Percentiles rank a stretch among this genome's conserved stretches.
Evolutionary conservation across 2,888 invertebrate species (phyloP).

Genomic region (Hypomecis atomaria): DNA sequence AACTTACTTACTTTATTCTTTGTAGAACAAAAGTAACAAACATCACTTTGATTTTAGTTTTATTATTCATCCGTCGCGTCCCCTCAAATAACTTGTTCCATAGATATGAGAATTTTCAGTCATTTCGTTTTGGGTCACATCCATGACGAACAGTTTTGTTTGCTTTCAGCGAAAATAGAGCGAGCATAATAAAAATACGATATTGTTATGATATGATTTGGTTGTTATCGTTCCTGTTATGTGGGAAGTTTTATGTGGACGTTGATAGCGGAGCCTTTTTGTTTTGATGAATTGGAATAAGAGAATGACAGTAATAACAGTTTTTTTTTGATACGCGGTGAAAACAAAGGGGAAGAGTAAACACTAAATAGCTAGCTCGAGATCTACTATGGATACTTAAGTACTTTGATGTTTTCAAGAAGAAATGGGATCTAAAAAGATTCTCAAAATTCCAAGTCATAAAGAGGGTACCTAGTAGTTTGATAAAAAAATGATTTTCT

Average conservation of each 20-base stretch:
- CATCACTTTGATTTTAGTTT: neutral
- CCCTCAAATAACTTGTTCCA: neutral
- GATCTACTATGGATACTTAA: no score
- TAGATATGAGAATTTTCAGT: conserved; percentile 2
- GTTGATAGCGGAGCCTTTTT: neutral
- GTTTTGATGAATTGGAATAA: neutral
- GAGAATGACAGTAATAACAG: neutral
- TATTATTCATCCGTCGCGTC: neutral
- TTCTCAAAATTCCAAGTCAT: no score
- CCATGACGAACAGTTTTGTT: conserved; percentile 28
- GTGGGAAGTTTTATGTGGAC: neutral
- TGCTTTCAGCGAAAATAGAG: conserved; percentile 16
- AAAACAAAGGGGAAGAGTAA: no score
- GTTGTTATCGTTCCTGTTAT: conserved; percentile 1
- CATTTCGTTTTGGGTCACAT: conserved; percentile 20
- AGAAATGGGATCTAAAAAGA: no score
- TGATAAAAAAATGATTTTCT: no score
- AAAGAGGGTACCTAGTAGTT: no score
- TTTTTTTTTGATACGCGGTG: neutral
- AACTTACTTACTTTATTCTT: no score
- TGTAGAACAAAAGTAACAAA: neutral
- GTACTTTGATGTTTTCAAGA: no score
- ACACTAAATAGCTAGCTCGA: no score
- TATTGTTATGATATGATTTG: conserved; percentile 10
- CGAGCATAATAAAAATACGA: conserved; percentile 7